These are phyloP conservation scores for Pelosia muscerda DNA, from an alignment of 2,888 invertebrate genomes.

Conservation along the genomic window DNA sequence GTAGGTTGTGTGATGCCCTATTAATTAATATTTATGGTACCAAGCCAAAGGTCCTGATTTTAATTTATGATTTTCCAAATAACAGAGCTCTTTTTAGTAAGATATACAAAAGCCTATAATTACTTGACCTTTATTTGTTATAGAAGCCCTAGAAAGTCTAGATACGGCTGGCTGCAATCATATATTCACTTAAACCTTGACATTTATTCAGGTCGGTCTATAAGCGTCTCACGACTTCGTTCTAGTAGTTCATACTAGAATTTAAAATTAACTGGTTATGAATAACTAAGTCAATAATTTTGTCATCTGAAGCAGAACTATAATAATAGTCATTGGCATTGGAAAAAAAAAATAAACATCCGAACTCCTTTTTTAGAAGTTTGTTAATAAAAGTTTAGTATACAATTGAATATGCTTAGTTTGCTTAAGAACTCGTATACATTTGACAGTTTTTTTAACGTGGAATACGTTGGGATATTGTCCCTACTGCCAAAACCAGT, in stretches of 20 bases:
- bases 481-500: too few species aligned
- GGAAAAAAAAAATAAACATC: too few species aligned
- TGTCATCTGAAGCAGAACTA: too few species aligned
- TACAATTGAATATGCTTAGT: too few species aligned
- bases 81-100: not conserved
- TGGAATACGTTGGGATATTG: too few species aligned
- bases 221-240: not conserved
- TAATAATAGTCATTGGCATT: too few species aligned
- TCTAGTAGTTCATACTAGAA: not conserved
- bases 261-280: not conserved
- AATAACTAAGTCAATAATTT: too few species aligned
- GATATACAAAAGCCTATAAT: not conserved
- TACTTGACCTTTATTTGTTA: not conserved
- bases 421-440: too few species aligned
- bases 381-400: too few species aligned
- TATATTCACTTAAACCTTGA: slow-evolving; percentile 41
- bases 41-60: not conserved
- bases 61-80: not conserved
- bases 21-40: not conserved
- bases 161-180: slow-evolving; percentile 20
- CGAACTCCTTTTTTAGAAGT: too few species aligned
- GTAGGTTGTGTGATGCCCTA: not conserved
- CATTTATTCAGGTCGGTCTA: slow-evolving; percentile 25
- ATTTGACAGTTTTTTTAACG: too few species aligned
- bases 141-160: slow-evolving; percentile 8